These are phyloP conservation scores for Peromyscus attwateri DNA, from an alignment of 2,797 vertebrate species.

Conservation along the genomic window DNA sequence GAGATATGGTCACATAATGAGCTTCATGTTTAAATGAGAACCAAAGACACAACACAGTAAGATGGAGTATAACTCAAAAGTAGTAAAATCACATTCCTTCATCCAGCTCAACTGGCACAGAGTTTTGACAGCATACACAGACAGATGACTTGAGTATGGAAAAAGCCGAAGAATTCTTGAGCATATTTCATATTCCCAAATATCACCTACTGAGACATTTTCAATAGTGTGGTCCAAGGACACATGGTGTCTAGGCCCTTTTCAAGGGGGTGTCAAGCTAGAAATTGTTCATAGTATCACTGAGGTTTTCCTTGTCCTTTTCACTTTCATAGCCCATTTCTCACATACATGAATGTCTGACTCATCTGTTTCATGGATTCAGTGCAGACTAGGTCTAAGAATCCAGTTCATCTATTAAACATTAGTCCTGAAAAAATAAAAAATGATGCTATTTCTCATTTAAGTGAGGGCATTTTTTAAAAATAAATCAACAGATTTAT, in stretches of 20 bases:
- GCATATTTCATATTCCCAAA: not conserved
- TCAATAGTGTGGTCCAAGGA: not conserved
- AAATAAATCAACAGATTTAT: not conserved
- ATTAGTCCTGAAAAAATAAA: not conserved
- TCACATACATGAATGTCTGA: not conserved
- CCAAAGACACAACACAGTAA: not conserved
- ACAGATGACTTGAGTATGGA: not conserved
- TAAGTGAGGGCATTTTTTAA: not conserved
- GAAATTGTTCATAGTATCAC: not conserved
- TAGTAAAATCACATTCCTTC: conserved; percentile 18
- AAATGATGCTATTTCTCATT: not conserved
- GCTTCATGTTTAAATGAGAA: conserved; percentile 20
- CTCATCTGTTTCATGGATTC: not conserved
- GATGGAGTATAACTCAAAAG: conserved; percentile 26
- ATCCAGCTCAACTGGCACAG: not conserved
- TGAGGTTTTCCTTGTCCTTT: not conserved
- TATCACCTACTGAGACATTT: not conserved
- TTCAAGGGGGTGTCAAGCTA: not conserved
- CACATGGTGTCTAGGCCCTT: not conserved
- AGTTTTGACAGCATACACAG: conserved; percentile 18
- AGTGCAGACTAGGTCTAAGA: not conserved
- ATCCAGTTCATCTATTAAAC: not conserved
- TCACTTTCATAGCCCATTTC: not conserved
- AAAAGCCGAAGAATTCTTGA: not conserved
- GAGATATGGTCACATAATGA: not conserved